Evolutionary conservation across 2,113 vertebrate genomes (phyloP).

Genomic region (Halcyon senegalensis): DNA sequence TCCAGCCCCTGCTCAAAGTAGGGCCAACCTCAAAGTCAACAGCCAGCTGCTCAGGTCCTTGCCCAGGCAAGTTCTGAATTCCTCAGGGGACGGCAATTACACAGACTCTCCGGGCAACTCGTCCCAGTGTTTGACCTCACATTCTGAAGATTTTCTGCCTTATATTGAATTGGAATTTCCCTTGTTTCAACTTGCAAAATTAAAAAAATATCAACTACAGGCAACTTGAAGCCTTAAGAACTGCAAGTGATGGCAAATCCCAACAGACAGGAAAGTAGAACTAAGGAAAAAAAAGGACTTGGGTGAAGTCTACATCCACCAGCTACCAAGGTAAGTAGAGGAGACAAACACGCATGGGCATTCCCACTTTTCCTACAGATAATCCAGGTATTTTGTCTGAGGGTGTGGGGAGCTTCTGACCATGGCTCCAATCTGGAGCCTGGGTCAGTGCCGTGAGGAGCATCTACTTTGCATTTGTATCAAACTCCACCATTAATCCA

Average conservation of each 20-base stretch:
- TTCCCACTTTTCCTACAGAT: not conserved
- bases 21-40: not conserved
- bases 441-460: not conserved
- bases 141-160: conserved; percentile 20
- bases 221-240: not conserved
- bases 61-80: conserved; percentile 27
- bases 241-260: not conserved
- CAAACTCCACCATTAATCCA: not conserved
- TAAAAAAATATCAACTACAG: not conserved
- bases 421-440: not conserved
- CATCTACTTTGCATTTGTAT: not conserved
- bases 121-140: conserved; percentile 26
- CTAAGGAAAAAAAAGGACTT: not conserved
- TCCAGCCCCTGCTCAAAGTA: not conserved
- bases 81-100: not conserved
- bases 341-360: not conserved
- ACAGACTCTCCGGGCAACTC: not conserved
- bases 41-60: not conserved
- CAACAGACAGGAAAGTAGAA: not conserved
- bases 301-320: not conserved
- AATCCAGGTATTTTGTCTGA: not conserved
- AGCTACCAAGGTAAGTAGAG: not conserved
- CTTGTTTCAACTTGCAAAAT: conserved; percentile 51
- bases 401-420: not conserved
- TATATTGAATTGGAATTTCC: conserved; percentile 17